Conservation (phyloP, 2,888 invertebrate genomes). For the Amiota communis region DNA sequence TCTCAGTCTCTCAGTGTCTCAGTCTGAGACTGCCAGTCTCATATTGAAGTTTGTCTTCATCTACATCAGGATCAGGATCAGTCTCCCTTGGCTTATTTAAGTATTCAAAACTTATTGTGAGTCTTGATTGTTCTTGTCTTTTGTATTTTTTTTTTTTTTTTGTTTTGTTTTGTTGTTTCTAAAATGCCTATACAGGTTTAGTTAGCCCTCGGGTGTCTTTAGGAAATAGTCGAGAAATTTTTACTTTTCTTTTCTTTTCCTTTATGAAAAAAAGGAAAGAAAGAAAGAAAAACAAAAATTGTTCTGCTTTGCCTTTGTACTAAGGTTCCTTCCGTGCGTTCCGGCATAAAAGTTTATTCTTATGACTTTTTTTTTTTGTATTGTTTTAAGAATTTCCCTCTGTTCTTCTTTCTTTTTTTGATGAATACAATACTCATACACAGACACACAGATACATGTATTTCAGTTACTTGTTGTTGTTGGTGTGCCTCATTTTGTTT, state of each 20-base stretch:
- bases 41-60: neutral
- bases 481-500: neutral
- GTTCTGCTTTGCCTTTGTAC: conserved; percentile 9
- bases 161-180: neutral
- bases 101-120: conserved; percentile 15
- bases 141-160: neutral
- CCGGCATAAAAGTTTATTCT: conserved; percentile 9
- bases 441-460: neutral
- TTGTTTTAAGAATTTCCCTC: neutral
- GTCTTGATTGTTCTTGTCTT: neutral
- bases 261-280: neutral
- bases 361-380: conserved; percentile 5
- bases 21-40: neutral
- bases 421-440: neutral
- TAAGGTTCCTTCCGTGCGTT: conserved; percentile 4
- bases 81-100: neutral
- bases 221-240: conserved; percentile 24
- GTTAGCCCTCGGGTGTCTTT: conserved; percentile 10
- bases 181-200: neutral
- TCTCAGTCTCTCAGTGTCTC: neutral
- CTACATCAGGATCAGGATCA: neutral
- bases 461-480: neutral
- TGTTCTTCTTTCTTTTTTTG: neutral
- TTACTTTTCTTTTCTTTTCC: conserved; percentile 15
- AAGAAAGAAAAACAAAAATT: too few species aligned